Percentiles rank a stretch among this genome's conserved stretches.
Evolutionary conservation across 2,888 invertebrate species (phyloP).

Genomic region (Coelopa pilipes): DNA sequence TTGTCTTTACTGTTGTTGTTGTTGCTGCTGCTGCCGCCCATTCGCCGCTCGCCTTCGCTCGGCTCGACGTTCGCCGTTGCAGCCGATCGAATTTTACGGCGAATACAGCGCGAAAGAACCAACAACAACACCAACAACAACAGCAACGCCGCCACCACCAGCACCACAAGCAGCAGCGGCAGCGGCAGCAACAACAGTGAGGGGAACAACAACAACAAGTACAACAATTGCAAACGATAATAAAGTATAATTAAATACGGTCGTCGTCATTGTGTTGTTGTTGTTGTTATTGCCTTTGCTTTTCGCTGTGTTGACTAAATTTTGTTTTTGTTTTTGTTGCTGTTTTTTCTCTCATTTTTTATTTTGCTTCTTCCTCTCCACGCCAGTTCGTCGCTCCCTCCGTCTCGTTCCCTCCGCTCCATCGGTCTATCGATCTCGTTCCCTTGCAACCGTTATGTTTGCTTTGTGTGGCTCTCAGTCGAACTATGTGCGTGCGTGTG

Average conservation of each 20-base stretch:
- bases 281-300: not conserved
- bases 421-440: not conserved
- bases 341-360: no score
- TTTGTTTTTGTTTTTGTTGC: not conserved
- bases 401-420: no score
- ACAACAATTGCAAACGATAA: not conserved
- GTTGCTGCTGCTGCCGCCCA: constrained; percentile 28
- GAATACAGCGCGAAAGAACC: not conserved
- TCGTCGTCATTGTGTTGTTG: no score
- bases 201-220: not conserved
- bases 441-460: constrained; percentile 14
- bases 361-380: no score
- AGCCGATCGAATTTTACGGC: not conserved
- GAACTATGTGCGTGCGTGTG: not conserved
- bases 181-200: no score
- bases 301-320: not conserved
- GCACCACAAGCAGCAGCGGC: no score
- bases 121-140: constrained; percentile 2
- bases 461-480: constrained; percentile 22
- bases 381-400: no score
- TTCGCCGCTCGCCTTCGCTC: not conserved
- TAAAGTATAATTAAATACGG: not conserved
- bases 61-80: not conserved
- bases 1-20: constrained; percentile 26
- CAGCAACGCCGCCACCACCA: not conserved